Conservation (phyloP, 1,140 invertebrate species). For the Lutraria rhynchaena region DNA sequence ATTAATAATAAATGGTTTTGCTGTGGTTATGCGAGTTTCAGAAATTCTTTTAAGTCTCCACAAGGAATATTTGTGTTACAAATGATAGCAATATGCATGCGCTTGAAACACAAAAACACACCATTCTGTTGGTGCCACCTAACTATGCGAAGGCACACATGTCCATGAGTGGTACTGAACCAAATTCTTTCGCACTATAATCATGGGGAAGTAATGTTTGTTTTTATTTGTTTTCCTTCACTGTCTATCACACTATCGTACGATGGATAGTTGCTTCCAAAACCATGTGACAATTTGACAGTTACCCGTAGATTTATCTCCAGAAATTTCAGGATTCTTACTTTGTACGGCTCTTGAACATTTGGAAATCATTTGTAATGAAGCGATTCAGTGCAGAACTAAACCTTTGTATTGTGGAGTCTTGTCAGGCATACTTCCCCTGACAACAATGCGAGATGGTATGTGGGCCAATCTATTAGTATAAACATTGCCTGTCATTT, state of each 20-base stretch:
- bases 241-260: slow-evolving; percentile 44
- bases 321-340: slow-evolving; percentile 31
- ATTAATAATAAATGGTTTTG: too few species aligned
- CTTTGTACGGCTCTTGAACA: slow-evolving; percentile 37
- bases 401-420: slow-evolving; percentile 42
- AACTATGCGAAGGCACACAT: not conserved
- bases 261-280: slow-evolving; percentile 37
- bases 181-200: not conserved
- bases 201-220: not conserved
- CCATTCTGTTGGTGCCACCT: not conserved
- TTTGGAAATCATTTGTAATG: slow-evolving; percentile 62
- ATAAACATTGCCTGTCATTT: too few species aligned
- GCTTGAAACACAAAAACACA: not conserved
- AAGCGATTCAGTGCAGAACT: slow-evolving; percentile 58
- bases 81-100: not conserved
- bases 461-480: too few species aligned
- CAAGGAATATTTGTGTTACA: not conserved
- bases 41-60: too few species aligned
- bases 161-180: not conserved
- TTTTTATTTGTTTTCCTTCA: too few species aligned
- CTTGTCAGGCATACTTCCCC: not conserved
- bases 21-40: too few species aligned
- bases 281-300: slow-evolving; percentile 50
- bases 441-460: too few species aligned
- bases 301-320: slow-evolving; percentile 42